Base-by-base conservation (phyloP, 2,113 vertebrate species). In the Polypterus senegalus region DNA sequence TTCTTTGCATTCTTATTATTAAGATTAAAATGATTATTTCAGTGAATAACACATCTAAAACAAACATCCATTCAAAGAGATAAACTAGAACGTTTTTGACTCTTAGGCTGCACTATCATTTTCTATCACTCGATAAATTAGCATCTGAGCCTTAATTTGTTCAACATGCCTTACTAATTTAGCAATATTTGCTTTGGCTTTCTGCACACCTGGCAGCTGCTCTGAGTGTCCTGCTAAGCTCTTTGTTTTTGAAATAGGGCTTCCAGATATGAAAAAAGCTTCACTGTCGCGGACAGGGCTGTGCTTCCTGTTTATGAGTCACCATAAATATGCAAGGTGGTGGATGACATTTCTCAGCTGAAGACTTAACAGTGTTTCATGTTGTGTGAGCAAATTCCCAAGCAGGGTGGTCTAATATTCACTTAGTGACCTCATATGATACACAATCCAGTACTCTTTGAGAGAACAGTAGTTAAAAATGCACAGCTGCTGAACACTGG, bases 261-360 rank as follows among this genome's bases (percentile, higher is more conserved):
- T 80, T 78, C 78, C 71, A 80, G 77, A 85, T 86, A 81, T 78
- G 77, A 83, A 84, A 49, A 83, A 81, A 79, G 70, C 70, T 76
- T 70, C 73, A 76, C 70, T 78, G 79, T 83, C 77, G 68, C 70
- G 74, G 78, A 85, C 79, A 77, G 79, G 71, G 71, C 74, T 68
- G 68, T 72, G 73, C 73, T 89, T 89, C 85, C 84, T 88, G 84
- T 88, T 89, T 88, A 88, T 85, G 83, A 85, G 77, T 88, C 83
- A 85, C 81, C 78, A 83, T 83, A 86, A 84, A 86, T 86, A 87
- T 75, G 78, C 78, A 87, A 88, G 86, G 86, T 88, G 87, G 81
- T 82, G 77, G 81, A 80, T 88, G 86, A 88, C 81, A 86, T 86
- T 83, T 88, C 79, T 88, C 87, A 88, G 86, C 87, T 77, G 83